Evolutionary conservation across 2,113 vertebrate genomes (phyloP).

Genomic region (Atrichornis clamosus): DNA sequence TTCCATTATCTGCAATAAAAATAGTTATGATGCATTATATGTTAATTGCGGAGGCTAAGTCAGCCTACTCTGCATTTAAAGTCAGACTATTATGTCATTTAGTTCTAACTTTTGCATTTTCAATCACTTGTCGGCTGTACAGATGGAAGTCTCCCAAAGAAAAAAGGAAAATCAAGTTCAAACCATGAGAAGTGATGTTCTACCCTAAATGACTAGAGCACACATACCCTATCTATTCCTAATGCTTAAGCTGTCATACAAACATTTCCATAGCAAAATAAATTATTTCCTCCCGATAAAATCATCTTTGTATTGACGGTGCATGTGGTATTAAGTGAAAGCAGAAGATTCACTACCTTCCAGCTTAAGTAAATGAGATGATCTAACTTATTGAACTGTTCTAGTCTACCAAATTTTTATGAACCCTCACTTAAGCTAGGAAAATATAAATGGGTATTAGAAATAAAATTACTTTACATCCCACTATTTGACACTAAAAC

Average conservation of each 20-base stretch:
- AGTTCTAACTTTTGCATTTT: neutral
- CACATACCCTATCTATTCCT: neutral
- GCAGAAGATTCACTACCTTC: constrained; percentile 37
- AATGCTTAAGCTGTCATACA: neutral
- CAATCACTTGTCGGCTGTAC: neutral
- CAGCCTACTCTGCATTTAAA: neutral
- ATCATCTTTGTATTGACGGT: neutral
- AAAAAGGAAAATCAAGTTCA: neutral
- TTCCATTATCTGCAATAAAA: constrained; percentile 82
- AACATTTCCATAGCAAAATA: constrained; percentile 25
- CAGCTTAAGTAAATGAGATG: constrained; percentile 45
- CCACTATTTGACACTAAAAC: constrained; percentile 58
- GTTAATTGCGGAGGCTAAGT: neutral
- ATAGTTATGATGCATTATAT: neutral
- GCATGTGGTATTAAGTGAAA: neutral
- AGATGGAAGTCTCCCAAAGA: neutral
- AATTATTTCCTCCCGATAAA: constrained; percentile 25
- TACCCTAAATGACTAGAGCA: neutral
- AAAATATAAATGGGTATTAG: constrained; percentile 60
- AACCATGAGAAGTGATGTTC: neutral
- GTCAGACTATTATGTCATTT: neutral
- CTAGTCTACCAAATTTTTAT: constrained; percentile 45
- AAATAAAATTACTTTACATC: constrained; percentile 64
- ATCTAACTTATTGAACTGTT: constrained; percentile 62
- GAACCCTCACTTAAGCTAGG: constrained; percentile 47